These are phyloP conservation scores for Podocnemis expansa DNA, from an alignment of 2,113 vertebrate species.

Conservation along the genomic window DNA sequence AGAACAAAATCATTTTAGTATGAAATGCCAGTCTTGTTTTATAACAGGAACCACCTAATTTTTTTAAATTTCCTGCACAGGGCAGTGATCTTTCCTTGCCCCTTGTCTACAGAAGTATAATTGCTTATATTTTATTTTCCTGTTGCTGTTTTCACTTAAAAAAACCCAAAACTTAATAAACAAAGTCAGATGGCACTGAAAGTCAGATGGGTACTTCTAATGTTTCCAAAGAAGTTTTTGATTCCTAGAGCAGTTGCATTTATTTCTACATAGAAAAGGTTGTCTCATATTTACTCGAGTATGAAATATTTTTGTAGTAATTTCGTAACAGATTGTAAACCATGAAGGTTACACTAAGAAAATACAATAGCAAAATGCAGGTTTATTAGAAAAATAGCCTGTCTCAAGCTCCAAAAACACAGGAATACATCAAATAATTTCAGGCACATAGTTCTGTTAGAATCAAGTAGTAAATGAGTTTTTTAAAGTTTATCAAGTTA, in stretches of 20 bases:
- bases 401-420: not conserved
- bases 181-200: not conserved
- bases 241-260: not conserved
- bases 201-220: not conserved
- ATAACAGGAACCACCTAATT: not conserved
- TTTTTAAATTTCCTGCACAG: rapidly evolving
- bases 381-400: not conserved
- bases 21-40: not conserved
- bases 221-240: not conserved
- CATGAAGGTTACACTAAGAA: not conserved
- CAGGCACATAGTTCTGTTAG: not conserved
- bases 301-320: not conserved
- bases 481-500: not conserved
- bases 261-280: not conserved
- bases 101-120: not conserved
- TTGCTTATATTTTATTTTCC: not conserved
- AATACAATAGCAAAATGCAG: not conserved
- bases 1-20: not conserved
- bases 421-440: not conserved
- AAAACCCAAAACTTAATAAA: not conserved
- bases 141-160: not conserved
- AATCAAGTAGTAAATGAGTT: not conserved
- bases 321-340: not conserved
- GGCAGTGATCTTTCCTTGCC: not conserved
- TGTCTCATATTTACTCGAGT: not conserved